Base-by-base conservation (phyloP, 1,140 invertebrate species). In the Drosophila bocki region DNA sequence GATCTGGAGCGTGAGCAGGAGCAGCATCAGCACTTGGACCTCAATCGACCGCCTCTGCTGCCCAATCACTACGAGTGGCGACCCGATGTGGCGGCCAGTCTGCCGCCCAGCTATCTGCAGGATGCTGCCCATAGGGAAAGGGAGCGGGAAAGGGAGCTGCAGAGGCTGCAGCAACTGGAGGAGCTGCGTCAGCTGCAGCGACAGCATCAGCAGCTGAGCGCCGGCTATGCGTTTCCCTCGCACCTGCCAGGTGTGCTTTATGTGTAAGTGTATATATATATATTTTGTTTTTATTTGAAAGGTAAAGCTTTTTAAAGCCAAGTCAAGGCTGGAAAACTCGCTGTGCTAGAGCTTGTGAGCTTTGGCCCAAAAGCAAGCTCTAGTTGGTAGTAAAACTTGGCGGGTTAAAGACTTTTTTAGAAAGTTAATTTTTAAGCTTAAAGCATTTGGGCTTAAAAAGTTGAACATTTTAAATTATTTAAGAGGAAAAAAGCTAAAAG, bases 41-140 rank as follows among this genome's bases (percentile, higher is more conserved):
- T 90, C 19, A 88, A 88, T 56, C 70, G 81, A 1, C 78, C 75
- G 32, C 85, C 85, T 0, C 50, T 85, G 17, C 32, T 88, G 75
- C 85, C 85, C 62, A 88, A 74, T 12, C 85, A 63, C 8, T 90
- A 88, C 19, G 85, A 78, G 9, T 88, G 85, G 85, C 74, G 82
- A 6, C 81, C 85, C 0, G 77, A 54, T 42, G 67, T 78, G 17
- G 85, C 81, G 7, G 82, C 86, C 60, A 90, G 85, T 47, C 32
- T 88, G 13, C 85, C 85, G 35, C 78, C 85, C 15, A 88, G 74
- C 35, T 88, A 90, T 9, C 58, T 88, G 0, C 85, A 75, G 15
- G 75, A 84, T 37, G 85, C 78, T 13, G 85, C 85, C 19, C 74
- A 78, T 12, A 33, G 80, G 11, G 82, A 84, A 50, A 45, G 77